Evolutionary conservation across 2,113 vertebrate genomes (phyloP).

Genomic region (Eolophus roseicapilla): DNA sequence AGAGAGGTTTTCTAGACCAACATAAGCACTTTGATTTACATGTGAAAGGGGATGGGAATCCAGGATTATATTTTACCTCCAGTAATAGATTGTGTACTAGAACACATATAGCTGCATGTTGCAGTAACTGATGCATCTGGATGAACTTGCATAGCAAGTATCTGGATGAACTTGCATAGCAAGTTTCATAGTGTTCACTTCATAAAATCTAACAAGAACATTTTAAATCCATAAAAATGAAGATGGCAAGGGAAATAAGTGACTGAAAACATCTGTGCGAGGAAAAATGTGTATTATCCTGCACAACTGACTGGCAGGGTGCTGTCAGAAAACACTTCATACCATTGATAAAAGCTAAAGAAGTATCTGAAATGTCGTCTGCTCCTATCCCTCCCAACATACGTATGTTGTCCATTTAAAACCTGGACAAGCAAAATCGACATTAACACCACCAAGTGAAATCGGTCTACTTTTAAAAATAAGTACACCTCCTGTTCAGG

Average conservation of each 20-base stretch:
- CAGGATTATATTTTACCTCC: background rate
- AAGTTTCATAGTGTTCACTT: background rate
- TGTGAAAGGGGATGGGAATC: background rate
- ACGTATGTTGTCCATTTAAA: background rate
- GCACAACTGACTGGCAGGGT: background rate
- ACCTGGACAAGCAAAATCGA: background rate
- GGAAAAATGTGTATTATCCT: background rate
- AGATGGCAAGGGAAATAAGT: background rate
- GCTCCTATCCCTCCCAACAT: background rate
- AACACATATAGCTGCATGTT: background rate
- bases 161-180: background rate
- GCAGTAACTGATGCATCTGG: background rate
- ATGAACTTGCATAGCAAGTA: no score
- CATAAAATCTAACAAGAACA: background rate
- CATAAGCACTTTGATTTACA: background rate
- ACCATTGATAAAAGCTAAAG: background rate
- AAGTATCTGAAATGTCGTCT: background rate
- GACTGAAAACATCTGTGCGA: background rate
- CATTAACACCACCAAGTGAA: background rate
- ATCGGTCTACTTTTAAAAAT: background rate
- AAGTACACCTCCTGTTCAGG: background rate
- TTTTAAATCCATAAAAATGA: background rate
- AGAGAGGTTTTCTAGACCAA: background rate
- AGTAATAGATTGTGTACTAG: background rate
- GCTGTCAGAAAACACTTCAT: background rate